Base-by-base conservation (phyloP, 2,888 invertebrate genomes). In the Pseudococcus jackbeardsleyi region DNA sequence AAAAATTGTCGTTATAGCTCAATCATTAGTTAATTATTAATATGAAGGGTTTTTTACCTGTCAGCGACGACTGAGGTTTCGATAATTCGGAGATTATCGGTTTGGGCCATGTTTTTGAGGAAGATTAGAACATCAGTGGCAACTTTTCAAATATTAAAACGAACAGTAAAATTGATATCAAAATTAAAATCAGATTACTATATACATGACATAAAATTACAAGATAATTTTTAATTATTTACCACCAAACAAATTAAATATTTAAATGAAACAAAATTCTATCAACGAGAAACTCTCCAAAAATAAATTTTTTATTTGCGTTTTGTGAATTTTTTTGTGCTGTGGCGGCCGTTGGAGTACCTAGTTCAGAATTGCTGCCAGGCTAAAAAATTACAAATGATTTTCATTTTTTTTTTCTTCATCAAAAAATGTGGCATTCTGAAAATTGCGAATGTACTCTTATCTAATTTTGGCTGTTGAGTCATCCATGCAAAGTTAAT, bases 41-140 rank as follows among this genome's bases (percentile, higher is more conserved):
- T 33, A 33, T 33, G 26, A 33, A 33, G 26, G 26, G 1, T 33
- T 33, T 42, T 15, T 46, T 79, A 87, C 87, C 33, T 46, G 7
- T 87, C 87, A 19, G 79, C 50, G 9, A 86, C 15, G 33, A 72
- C 17, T 19, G 42, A 79, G 7, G 79, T 79, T 79, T 72, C 68
- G 68, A 72, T 72, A 33, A 72, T 26, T 11, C 68, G 8, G 0
- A 72, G 68, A 42, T 79, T 79, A 79, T 79, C 79, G 42, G 79
- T 42, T 46, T 79, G 22, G n/a, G 79, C 79, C 79, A 79, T 79
- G 42, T 79, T 79, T 42, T 42, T 9, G 0, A 8, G 5, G 8
- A n/a, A 17, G 7, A 33, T 42, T n/a, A 42, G 42, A 42, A 79
- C n/a, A 79, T 42, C 12, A 42, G 42, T 42, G 42, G 15, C 6